A percentile compares a stretch with the other conserved stretches of the same genome.
Evolutionary conservation across 2,888 invertebrate genomes (phyloP).

Genomic region (Deilephila porcellus): DNA sequence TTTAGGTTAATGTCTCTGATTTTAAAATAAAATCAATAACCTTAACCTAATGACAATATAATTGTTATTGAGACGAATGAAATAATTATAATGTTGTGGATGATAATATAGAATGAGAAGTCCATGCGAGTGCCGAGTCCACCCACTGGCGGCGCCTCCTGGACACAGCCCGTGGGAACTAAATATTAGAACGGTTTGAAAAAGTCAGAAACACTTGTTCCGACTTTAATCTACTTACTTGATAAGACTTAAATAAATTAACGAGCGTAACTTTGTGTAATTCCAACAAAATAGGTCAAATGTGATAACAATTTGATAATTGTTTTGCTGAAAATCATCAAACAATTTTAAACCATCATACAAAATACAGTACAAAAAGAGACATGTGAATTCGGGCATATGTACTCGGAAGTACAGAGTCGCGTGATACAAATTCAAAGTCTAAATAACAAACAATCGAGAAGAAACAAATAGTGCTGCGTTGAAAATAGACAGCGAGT

Average conservation of each 20-base stretch:
- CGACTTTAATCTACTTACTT: neutral
- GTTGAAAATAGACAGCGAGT: constrained; percentile 74
- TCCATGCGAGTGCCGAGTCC: constrained; percentile 36
- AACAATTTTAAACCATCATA: neutral
- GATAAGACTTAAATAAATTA: neutral
- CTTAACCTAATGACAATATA: constrained; percentile 1
- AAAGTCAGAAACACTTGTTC: constrained; percentile 19
- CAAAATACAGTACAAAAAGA: neutral
- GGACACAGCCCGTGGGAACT: constrained; percentile 53
- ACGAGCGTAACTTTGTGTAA: neutral
- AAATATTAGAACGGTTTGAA: constrained; percentile 45
- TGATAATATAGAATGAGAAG: constrained; percentile 19
- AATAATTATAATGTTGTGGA: neutral
- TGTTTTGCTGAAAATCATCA: neutral
- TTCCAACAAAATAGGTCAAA: neutral
- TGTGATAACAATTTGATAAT: neutral
- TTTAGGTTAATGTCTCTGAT: neutral
- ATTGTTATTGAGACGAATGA: constrained; percentile 8
- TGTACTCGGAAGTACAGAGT: neutral
- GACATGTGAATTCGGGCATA: neutral
- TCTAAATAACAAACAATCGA: constrained; percentile 58
- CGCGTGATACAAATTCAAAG: constrained; percentile 35
- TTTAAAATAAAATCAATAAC: constrained; percentile 1
- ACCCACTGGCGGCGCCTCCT: constrained; percentile 46
- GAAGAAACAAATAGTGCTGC: constrained; percentile 66